Conservation (phyloP, 2,113 vertebrate genomes). For the Brachypteracias leptosomus region DNA sequence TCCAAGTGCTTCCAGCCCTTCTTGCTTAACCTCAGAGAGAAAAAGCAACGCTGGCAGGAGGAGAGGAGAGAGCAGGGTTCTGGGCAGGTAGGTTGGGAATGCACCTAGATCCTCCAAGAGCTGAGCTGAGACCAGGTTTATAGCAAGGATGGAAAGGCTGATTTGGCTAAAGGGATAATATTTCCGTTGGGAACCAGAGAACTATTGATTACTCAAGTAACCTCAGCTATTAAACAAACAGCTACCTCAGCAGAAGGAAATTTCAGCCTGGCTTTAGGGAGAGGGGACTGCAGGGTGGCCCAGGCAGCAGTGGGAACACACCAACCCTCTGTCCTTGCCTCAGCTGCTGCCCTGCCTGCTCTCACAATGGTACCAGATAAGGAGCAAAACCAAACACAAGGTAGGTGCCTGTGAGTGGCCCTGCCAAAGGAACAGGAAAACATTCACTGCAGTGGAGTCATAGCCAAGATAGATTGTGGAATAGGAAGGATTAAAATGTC, state of each 20-base stretch:
- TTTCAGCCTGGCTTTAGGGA: background rate
- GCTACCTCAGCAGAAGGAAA: constrained; percentile 9
- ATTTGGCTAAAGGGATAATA: background rate
- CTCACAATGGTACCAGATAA: background rate
- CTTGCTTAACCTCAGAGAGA: background rate
- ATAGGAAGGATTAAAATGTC: background rate
- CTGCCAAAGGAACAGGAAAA: background rate
- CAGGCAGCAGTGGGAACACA: background rate
- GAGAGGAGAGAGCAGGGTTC: background rate
- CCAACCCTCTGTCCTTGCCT: background rate
- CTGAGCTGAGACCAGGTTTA: background rate
- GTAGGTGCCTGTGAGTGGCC: background rate
- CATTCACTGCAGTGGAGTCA: background rate
- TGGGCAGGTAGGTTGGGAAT: background rate
- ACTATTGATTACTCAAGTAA: constrained; percentile 26
- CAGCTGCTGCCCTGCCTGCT: background rate
- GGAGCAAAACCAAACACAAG: background rate
- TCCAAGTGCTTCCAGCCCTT: background rate
- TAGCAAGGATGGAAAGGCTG: background rate
- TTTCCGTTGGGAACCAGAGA: background rate
- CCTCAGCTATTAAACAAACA: background rate
- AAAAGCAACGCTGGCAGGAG: background rate
- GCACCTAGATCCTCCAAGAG: background rate
- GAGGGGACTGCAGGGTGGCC: background rate
- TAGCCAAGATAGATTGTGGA: background rate